Percentiles rank a stretch among this genome's conserved stretches.
These are phyloP conservation scores for Caenorhabditis afra DNA, from an alignment of 2,888 invertebrate genomes.

Conservation along the genomic window DNA sequence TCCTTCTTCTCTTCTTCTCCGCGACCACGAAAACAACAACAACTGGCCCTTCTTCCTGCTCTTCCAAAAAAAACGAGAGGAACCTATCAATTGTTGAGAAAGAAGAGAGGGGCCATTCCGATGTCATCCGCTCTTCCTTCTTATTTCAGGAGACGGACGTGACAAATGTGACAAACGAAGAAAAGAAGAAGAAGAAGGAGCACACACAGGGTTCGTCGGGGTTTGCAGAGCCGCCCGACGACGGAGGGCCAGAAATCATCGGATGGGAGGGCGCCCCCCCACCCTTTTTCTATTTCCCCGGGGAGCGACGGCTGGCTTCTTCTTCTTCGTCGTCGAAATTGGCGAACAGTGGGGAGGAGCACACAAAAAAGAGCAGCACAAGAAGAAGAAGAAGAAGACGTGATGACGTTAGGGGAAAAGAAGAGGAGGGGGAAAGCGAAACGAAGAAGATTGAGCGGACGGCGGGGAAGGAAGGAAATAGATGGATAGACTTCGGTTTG, in stretches of 20 bases:
- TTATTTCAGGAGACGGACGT: conserved; percentile 22
- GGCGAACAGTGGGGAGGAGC: conserved; percentile 11
- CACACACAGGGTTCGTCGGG: not conserved
- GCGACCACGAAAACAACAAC: too few relatives aligned
- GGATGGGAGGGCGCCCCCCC: not conserved
- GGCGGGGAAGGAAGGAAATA: not conserved
- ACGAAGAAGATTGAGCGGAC: not conserved
- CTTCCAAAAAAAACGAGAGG: too few relatives aligned
- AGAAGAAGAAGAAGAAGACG: not conserved
- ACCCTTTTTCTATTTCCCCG: too few relatives aligned
- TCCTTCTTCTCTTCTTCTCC: too few relatives aligned
- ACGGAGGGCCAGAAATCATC: conserved; percentile 25
- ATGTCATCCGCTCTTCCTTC: conserved; percentile 6
- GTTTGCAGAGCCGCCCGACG: too few relatives aligned
- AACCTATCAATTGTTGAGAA: too few relatives aligned
- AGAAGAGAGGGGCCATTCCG: too few relatives aligned
- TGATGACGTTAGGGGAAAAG: conserved; percentile 11
- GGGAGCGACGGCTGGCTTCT: not conserved
- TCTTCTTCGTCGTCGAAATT: conserved; percentile 13
- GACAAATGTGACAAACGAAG: conserved; percentile 23
- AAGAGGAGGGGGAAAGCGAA: not conserved
- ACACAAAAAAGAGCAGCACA: too few relatives aligned
- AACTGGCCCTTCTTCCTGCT: too few relatives aligned
- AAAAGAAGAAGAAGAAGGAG: conserved; percentile 10
- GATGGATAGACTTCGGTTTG: not conserved